Evolutionary conservation across 2,888 invertebrate species (phyloP).

Genomic region (Nomada fucata): DNA sequence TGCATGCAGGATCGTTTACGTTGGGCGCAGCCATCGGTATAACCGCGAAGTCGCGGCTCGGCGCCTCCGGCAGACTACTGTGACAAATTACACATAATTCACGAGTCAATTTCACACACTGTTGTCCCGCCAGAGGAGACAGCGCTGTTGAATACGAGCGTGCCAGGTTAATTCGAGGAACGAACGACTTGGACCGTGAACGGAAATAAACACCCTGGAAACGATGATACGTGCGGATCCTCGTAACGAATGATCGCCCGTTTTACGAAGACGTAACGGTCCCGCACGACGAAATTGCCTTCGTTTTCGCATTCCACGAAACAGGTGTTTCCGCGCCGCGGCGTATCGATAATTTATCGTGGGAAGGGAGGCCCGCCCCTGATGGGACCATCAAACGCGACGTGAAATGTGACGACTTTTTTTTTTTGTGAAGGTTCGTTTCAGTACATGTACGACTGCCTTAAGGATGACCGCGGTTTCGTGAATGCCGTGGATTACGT

Average conservation of each 20-base stretch:
- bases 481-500: not conserved
- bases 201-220: slow-evolving; percentile 53
- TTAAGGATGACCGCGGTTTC: not conserved
- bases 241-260: slow-evolving; percentile 34
- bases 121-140: slow-evolving; percentile 67
- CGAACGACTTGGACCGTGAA: slow-evolving; percentile 48
- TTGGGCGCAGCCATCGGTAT: slow-evolving; percentile 66
- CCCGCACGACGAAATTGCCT: not conserved
- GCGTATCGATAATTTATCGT: not conserved
- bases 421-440: too few species aligned
- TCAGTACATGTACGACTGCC: too few species aligned
- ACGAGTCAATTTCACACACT: slow-evolving; percentile 80
- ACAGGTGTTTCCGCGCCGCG: not conserved
- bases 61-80: slow-evolving; percentile 69
- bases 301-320: not conserved
- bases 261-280: slow-evolving; percentile 20
- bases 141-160: slow-evolving; percentile 59
- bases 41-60: slow-evolving; percentile 71
- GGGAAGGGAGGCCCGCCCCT: not conserved
- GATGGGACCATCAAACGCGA: not conserved
- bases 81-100: slow-evolving; percentile 81
- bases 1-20: slow-evolving; percentile 54
- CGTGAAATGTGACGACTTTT: too few species aligned
- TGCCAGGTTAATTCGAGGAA: slow-evolving; percentile 62
- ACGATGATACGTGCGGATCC: slow-evolving; percentile 36